These are phyloP conservation scores for Hydrolagus affinis DNA, from an alignment of 2,113 vertebrate genomes.

Conservation along the genomic window DNA sequence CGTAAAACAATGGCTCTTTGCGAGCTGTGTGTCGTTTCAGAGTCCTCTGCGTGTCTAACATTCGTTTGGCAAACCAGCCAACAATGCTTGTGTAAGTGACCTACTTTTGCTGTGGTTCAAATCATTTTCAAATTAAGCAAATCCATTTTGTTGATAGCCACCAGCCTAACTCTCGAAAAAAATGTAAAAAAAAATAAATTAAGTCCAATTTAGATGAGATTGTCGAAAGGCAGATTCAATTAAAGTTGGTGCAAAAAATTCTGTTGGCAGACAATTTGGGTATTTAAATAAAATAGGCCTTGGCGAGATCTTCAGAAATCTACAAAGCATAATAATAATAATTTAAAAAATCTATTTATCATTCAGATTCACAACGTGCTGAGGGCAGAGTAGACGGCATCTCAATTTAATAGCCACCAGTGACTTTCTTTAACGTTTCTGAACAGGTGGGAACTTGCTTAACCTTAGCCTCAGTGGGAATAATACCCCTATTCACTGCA, in stretches of 20 bases:
- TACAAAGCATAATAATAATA: neutral
- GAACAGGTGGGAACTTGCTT: no score
- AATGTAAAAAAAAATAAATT: neutral
- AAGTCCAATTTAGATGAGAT: no score
- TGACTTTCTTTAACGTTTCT: no score
- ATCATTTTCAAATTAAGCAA: neutral
- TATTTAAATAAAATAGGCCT: neutral
- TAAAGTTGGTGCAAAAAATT: neutral
- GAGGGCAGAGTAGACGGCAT: no score
- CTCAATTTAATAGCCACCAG: no score
- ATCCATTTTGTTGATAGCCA: neutral
- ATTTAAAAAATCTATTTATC: neutral
- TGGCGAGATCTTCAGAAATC: neutral
- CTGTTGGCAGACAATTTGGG: neutral
- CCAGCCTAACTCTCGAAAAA: neutral
- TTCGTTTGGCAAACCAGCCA: no score
- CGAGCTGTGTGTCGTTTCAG: slow-evolving; percentile 2
- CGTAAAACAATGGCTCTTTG: slow-evolving; percentile 31
- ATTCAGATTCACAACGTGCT: neutral
- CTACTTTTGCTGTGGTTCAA: neutral
- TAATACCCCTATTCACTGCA: neutral
- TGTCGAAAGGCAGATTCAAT: neutral
- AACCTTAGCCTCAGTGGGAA: neutral
- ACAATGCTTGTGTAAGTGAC: neutral
- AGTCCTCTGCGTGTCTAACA: neutral